Percentiles rank a stretch among this genome's conserved stretches.
These are phyloP conservation scores for Ophioderma brevispina DNA, from an alignment of 35 echinoderm and acorn worm species.

Conservation along the genomic window DNA sequence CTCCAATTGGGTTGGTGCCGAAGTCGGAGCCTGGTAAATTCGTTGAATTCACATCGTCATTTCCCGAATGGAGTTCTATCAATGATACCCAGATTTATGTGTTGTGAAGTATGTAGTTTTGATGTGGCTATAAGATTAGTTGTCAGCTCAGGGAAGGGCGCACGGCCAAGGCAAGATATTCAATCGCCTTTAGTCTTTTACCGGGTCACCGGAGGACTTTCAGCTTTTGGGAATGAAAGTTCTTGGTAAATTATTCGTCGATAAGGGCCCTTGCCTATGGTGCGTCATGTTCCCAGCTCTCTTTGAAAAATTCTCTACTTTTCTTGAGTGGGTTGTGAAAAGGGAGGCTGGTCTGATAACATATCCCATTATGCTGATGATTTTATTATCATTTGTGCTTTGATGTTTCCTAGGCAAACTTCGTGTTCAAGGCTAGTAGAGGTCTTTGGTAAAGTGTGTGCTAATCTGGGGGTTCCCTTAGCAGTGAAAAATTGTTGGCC, in stretches of 20 bases:
- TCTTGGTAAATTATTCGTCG: neutral
- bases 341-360: neutral
- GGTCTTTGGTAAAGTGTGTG: neutral
- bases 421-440: neutral
- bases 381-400: too few relatives aligned
- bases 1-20: slow-evolving; percentile 50
- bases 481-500: neutral
- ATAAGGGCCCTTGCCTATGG: slow-evolving; percentile 26
- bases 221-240: slow-evolving; percentile 3
- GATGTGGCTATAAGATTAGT: neutral
- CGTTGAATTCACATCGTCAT: slow-evolving; percentile 53
- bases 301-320: slow-evolving; percentile 26
- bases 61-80: slow-evolving; percentile 26
- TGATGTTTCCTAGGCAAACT: slow-evolving; percentile 3
- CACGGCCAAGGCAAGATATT: slow-evolving; percentile 32
- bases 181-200: slow-evolving; percentile 30
- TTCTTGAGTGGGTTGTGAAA: neutral
- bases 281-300: slow-evolving; percentile 7
- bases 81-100: slow-evolving; percentile 38
- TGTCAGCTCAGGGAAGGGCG: neutral
- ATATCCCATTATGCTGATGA: neutral
- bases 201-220: slow-evolving; percentile 18
- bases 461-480: neutral
- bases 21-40: slow-evolving; percentile 30
- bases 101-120: neutral